These are phyloP conservation scores for Melanostoma scalare DNA, from an alignment of 2,888 invertebrate species.

Conservation along the genomic window DNA sequence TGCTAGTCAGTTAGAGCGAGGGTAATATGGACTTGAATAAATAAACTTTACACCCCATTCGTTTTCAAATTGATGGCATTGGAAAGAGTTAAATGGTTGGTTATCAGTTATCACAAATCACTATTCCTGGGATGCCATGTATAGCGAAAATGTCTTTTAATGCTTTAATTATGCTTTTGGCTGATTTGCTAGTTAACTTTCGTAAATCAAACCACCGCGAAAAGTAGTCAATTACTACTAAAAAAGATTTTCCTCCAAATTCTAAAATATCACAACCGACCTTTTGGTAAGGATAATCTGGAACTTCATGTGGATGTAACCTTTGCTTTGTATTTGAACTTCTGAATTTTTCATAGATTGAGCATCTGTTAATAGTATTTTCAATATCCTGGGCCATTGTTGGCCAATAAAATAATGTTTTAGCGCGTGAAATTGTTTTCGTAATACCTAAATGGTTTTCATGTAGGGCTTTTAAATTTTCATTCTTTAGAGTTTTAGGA, in stretches of 20 bases:
- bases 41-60: no score
- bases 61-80: conserved; percentile 27
- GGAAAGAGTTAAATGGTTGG: conserved; percentile 34
- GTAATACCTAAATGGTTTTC: conserved; percentile 35
- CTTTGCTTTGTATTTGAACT: conserved; percentile 16
- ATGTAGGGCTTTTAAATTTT: conserved; percentile 12
- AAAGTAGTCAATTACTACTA: conserved; percentile 24
- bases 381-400: conserved; percentile 11
- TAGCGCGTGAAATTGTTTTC: conserved; percentile 14
- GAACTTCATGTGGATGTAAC: conserved; percentile 15
- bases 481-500: no score
- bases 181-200: conserved; percentile 6
- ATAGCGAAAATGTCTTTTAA: conserved; percentile 30
- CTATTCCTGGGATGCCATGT: conserved; percentile 39
- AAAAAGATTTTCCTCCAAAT: conserved; percentile 30
- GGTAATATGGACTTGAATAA: no score
- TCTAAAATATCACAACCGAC: conserved; percentile 45
- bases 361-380: conserved; percentile 9
- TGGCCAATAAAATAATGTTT: conserved; percentile 30
- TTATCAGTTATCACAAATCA: conserved; percentile 37
- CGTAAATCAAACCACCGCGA: conserved; percentile 2
- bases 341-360: conserved; percentile 28
- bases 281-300: conserved; percentile 40
- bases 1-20: no score
- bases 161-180: background rate